These are phyloP conservation scores for Trematocara marginatum DNA, from an alignment of 2,113 vertebrate species.

Conservation along the genomic window DNA sequence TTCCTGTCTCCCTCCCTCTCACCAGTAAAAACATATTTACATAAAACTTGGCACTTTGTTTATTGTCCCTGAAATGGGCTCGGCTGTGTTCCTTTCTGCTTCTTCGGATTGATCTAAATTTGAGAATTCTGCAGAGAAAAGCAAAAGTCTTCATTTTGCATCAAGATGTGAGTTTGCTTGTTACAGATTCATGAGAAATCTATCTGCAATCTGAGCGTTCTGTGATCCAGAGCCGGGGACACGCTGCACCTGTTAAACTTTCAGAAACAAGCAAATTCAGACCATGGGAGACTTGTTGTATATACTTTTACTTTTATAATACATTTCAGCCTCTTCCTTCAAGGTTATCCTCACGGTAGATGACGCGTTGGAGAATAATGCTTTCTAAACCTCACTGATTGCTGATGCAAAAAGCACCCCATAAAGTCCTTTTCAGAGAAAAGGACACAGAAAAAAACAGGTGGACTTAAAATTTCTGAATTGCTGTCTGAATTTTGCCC, in stretches of 20 bases:
- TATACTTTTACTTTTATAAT: constrained; percentile 2
- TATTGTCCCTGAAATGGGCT: constrained; percentile 10
- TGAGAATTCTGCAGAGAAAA: not conserved
- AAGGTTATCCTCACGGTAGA: not conserved
- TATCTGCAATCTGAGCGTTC: not conserved
- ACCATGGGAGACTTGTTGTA: not conserved
- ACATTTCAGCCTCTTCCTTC: not conserved
- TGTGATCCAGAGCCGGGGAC: not conserved
- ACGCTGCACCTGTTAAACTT: not conserved
- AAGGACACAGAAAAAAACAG: constrained; percentile 4
- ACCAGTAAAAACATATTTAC: constrained; percentile 40
- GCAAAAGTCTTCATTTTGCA: not conserved
- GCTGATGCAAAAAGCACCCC: not conserved
- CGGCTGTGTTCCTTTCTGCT: not conserved
- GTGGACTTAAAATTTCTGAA: not conserved
- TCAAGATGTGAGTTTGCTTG: not conserved
- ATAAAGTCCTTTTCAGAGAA: constrained; percentile 4
- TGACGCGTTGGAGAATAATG: not conserved
- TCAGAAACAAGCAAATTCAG: not conserved
- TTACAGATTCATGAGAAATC: not conserved
- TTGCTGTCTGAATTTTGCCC: not conserved
- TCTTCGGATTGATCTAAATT: not conserved
- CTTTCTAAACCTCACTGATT: not conserved
- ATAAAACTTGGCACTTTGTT: constrained; percentile 15
- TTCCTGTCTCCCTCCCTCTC: not conserved